Evolutionary conservation across 2,888 invertebrate genomes (phyloP).

Genomic region (Meghimatium bilineatum): DNA sequence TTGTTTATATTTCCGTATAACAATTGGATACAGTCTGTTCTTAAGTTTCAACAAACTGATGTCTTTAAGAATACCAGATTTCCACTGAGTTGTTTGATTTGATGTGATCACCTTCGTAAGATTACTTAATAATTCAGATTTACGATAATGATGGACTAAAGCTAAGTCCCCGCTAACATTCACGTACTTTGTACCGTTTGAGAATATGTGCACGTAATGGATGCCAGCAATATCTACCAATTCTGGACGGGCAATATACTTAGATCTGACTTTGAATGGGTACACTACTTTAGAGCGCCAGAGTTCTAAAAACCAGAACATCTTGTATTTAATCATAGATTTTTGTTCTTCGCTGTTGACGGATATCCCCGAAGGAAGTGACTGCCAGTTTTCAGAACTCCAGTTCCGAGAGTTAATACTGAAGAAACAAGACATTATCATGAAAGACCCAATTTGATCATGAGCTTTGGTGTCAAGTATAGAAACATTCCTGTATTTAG

Average conservation of each 20-base stretch:
- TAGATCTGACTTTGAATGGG: neutral
- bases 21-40: neutral
- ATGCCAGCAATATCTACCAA: neutral
- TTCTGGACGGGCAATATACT: constrained; percentile 22
- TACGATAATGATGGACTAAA: neutral
- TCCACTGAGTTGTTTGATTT: neutral
- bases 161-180: neutral
- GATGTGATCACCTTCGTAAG: too few relatives aligned
- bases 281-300: neutral
- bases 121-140: neutral
- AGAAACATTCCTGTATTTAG: neutral
- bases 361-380: neutral
- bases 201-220: neutral
- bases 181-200: neutral
- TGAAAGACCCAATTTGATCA: neutral
- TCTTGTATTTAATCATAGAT: neutral
- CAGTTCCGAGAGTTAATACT: neutral
- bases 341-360: neutral
- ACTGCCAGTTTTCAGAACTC: neutral
- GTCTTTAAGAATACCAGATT: neutral
- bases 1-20: neutral
- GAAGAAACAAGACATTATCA: constrained; percentile 1
- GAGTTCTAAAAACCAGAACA: neutral
- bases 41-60: neutral
- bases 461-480: too few relatives aligned